Evolutionary conservation across 53 echinoderm and acorn worm genomes (phyloP).

Genomic region (Luidia sarsii): DNA sequence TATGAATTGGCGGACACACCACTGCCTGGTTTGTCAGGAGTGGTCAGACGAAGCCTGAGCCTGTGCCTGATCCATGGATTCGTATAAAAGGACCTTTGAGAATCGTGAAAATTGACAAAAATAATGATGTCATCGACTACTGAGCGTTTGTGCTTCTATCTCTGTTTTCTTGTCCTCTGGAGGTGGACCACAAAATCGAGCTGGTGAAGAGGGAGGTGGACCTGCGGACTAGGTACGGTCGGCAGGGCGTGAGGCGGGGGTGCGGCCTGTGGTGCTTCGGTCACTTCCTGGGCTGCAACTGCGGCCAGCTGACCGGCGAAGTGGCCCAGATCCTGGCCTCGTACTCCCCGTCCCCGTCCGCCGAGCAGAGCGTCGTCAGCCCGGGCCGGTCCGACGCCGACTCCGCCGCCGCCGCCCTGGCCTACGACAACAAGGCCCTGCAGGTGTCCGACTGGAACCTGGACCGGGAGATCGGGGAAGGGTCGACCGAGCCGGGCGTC

Average conservation of each 20-base stretch:
- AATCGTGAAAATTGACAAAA: too few species aligned
- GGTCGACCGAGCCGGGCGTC: not conserved
- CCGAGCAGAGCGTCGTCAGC: too few species aligned
- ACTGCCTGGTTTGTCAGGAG: too few species aligned
- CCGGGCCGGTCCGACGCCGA: conserved; percentile 13
- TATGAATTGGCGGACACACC: too few species aligned
- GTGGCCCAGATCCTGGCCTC: conserved; percentile 50
- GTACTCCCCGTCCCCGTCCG: conserved; percentile 23
- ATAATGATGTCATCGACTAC: too few species aligned
- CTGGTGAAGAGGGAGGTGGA: conserved; percentile 63
- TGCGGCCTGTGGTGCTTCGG: conserved; percentile 83
- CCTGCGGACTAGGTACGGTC: conserved; percentile 63
- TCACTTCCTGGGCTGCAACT: conserved; percentile 58
- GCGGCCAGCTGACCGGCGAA: conserved; percentile 52
- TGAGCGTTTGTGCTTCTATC: too few species aligned
- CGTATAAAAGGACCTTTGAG: too few species aligned
- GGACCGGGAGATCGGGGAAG: not conserved
- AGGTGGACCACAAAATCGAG: conserved; percentile 76
- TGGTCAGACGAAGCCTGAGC: too few species aligned
- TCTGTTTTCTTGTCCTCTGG: too few species aligned
- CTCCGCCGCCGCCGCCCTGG: not conserved
- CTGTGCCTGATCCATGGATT: too few species aligned
- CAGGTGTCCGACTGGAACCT: conserved; percentile 69
- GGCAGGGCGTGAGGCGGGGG: conserved; percentile 52
- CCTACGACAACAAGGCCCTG: conserved; percentile 70